Evolutionary conservation across 2,797 vertebrate genomes (phyloP), one percentile per base, ranked within the genome.

Genomic region (Benthosema pterotum): DNA sequence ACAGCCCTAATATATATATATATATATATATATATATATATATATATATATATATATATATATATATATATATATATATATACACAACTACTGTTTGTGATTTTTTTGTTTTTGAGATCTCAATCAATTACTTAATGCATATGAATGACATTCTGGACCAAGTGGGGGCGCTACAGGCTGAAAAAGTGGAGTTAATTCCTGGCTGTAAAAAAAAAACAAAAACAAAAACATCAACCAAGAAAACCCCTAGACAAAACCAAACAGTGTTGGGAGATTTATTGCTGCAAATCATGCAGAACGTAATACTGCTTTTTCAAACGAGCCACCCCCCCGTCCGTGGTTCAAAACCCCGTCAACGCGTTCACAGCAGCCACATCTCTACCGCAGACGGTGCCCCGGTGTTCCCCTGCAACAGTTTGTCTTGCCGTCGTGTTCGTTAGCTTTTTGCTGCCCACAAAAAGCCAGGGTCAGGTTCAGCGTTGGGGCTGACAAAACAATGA

Each of bases 401-500:
- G 25, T 49, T 70, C 69, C 46, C 22, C 45, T 2, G 32, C 57
- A 57, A 38, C 49, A 68, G 66, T 67, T 76, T 71, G 57, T 64
- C 54, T 54, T 54, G 48, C 18, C 56, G 53, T 60, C 2, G 7
- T 71, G 65, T 81, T 77, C 72, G 62, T 74, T 73, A 60, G 57
- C 57, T 75, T 61, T n/a, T 57, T 17, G 32, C 32, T 18, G 42
- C 67, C 77, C 75, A 56, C 62, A 79, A 13, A 79, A 13, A 82
- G 52, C 18, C 54, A 56, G 57, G 57, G 65, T 64, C 50, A n/a
- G 28, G 54, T 71, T 75, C 51, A 67, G 56, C 57, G 7, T 71
- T 75, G 63, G 59, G 70, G 11, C 73, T 71, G 74, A 72, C 69
- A 75, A 73, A 76, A 79, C 68, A 66, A 78, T 79, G 60, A 81